phyloP scores from a whole-genome alignment of 2,888 invertebrate genomes.

The Chrysolina haemoptera region DNA sequence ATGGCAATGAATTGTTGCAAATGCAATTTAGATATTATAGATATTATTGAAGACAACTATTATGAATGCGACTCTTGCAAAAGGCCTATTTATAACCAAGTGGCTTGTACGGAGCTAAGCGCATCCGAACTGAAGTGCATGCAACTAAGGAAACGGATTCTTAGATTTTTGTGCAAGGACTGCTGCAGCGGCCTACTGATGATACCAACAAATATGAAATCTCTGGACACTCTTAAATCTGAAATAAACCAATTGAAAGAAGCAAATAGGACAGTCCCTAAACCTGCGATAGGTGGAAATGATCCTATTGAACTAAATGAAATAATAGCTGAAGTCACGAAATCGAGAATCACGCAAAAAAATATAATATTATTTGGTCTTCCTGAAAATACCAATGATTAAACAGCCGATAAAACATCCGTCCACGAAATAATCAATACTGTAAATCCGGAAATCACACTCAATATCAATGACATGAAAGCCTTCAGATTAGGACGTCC shows the following conservation, averaged over 20 bases:
- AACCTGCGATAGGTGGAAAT: not conserved
- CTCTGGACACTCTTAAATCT: not conserved
- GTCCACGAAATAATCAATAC: not conserved
- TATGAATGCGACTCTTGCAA: slow-evolving; percentile 7
- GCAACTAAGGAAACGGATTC: not conserved
- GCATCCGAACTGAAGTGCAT: slow-evolving; percentile 12
- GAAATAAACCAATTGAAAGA: slow-evolving; percentile 10
- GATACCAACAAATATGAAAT: not conserved
- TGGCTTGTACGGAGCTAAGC: not conserved
- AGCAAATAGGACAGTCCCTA: not conserved
- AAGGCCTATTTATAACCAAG: not conserved
- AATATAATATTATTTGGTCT: slow-evolving; percentile 4
- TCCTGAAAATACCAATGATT: not conserved
- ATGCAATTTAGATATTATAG: not conserved
- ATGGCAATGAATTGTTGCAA: slow-evolving; percentile 1
- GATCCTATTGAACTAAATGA: not conserved
- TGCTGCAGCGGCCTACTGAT: not conserved
- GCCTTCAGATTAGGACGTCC: not conserved
- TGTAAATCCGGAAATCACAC: not conserved
- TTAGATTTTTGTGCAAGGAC: not conserved
- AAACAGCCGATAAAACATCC: not conserved
- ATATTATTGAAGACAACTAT: not conserved
- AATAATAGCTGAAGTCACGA: not conserved
- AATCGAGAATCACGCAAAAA: not conserved
- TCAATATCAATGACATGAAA: not conserved